Evolutionary conservation across 2,888 invertebrate species (phyloP), one percentile per base, ranked within the genome.

Genomic region (Hedya salicella): DNA sequence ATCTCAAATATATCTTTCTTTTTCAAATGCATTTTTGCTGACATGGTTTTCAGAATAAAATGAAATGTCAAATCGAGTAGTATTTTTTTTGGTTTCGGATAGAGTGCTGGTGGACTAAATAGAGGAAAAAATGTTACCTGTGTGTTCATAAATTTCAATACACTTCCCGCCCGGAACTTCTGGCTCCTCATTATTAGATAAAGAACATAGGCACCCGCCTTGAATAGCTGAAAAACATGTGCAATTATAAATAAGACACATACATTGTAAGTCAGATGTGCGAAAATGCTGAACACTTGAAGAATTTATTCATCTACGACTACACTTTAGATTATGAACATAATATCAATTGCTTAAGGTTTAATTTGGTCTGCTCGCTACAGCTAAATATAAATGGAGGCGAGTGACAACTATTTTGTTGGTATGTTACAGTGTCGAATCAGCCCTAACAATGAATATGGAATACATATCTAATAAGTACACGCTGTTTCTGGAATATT

Each of bases 121-220:
- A 6, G 25, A 25, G 25, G 6, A 6, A 25, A 25, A 25, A 25
- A 25, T 25, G 71, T 79, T 88, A 97, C 97, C 94, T 98, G 97
- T 49, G 95, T 94, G 80, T 97, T 96, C 94, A 96, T 95, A 78
- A 98, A 94, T 79, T 95, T 96, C 19, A 98, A 88, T 32, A 96
- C 96, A 85, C 97, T 97, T 25, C 96, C 98, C 4, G 97, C 96
- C 75, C 97, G 92, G 87, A 96, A 98, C 69, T 97, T 93, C 76
- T 95, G 95, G 77, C 94, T 96, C 68, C 97, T 93, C 2, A 97
- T 95, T n/a, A 98, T 69, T 61, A 95, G 86, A 81, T 97, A 96
- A 11, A 98, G 86, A 3, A 95, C 76, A 77, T 94, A 95, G 9
- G 96, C 93, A 32, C 93, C 94, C n/a, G 93, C 80, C 78, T 94